These are phyloP conservation scores for Diogma glabrata DNA, from an alignment of 2,888 invertebrate genomes.

Conservation along the genomic window DNA sequence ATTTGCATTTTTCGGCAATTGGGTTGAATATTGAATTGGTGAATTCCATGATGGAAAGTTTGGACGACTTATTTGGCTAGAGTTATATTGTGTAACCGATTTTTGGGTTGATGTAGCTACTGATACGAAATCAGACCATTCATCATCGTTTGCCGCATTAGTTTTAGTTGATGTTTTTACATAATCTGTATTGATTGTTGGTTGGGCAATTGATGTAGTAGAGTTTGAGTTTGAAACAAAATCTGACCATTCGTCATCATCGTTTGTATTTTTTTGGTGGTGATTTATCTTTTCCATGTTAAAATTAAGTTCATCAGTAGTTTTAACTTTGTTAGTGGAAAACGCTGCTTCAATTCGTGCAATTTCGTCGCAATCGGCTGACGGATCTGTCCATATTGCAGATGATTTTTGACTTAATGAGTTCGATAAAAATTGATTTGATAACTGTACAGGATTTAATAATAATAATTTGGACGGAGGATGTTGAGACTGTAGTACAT, in stretches of 20 bases:
- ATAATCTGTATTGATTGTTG: not conserved
- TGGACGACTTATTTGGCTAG: conserved; percentile 6
- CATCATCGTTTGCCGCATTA: conserved; percentile 34
- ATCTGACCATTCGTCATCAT: conserved; percentile 45
- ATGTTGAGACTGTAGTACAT: too few species aligned
- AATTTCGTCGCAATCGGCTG: conserved; percentile 35
- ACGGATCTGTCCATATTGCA: conserved; percentile 41
- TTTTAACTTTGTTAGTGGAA: conserved; percentile 22
- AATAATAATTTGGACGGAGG: too few species aligned
- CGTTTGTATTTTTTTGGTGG: conserved; percentile 21
- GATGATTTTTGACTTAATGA: not conserved
- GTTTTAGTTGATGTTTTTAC: not conserved
- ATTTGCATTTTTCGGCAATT: not conserved
- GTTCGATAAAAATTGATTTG: too few species aligned
- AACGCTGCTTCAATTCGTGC: conserved; percentile 35
- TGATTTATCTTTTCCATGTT: conserved; percentile 22
- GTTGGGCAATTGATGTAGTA: not conserved
- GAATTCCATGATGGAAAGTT: conserved; percentile 18
- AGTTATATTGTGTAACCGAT: conserved; percentile 7
- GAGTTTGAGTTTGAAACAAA: conserved; percentile 35
- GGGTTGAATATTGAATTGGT: conserved; percentile 10
- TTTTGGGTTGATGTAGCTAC: conserved; percentile 22
- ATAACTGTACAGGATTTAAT: too few species aligned
- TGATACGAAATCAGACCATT: conserved; percentile 45
- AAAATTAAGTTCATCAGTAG: conserved; percentile 18